Evolutionary conservation across 2,797 vertebrate species (phyloP), one percentile per base, ranked within the genome.

Genomic region (Pseudomugil gertrudae): DNA sequence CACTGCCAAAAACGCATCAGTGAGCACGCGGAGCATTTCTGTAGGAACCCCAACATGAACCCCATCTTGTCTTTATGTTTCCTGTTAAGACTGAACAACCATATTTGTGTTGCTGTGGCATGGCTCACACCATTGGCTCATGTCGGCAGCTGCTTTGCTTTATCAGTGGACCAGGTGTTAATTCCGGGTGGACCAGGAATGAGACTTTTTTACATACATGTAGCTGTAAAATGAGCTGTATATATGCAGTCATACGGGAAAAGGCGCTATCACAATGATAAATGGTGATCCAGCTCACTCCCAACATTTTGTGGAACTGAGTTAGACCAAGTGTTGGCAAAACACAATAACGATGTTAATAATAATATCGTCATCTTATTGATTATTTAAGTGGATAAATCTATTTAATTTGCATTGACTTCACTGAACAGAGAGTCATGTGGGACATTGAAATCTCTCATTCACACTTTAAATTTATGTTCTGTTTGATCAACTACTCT

Each of bases 71-170:
- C 36, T 50, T 47, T 45, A 30, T 29, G 58, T 47, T 71, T 50
- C 43, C 74, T 69, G 54, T 77, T 56, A 60, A 79, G 40, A 65
- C 24, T 55, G 43, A 74, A 79, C 66, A 54, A 26, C 57, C 36
- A 35, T 56, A 56, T 76, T 66, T 48, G 57, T 9, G 0, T 48
- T 51, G 38, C 63, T 55, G 67, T 50, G 61, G 60, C 56, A 9
- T 19, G n/a, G 63, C 57, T 74, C 55, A 36, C 64, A 56, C 61
- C 11, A 24, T n/a, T 2, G 2, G 43, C 19, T 69, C 62, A 40
- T 72, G 77, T 84, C 72, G 66, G 5, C 75, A 73, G 69, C 72
- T 65, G 78, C 67, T 82, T 78, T 63, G 64, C 62, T 69, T 64
- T 33, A 55, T 14, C 14, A 38, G 5, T 38, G 36, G 14, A 38